phyloP scores from a whole-genome alignment of 2,888 invertebrate genomes.

The Eilema sororculum region DNA sequence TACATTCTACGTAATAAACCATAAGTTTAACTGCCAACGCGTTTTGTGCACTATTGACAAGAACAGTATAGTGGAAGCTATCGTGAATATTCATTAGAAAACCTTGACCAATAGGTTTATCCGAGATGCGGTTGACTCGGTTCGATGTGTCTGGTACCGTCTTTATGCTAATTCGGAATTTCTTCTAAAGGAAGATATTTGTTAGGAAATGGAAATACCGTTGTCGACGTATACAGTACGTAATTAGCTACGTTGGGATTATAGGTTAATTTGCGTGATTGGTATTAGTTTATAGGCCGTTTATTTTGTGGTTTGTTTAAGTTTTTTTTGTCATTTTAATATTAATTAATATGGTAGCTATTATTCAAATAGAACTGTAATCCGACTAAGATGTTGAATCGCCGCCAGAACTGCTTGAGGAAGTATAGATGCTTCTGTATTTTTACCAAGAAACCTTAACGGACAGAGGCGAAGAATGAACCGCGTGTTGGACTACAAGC shows the following conservation, averaged over 20 bases:
- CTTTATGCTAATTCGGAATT: conserved; percentile 68
- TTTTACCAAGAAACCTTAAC: too few relatives aligned
- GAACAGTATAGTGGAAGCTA: conserved; percentile 53
- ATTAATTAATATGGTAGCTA: too few relatives aligned
- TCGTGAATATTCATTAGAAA: conserved; percentile 70
- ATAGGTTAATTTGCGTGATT: conserved; percentile 42
- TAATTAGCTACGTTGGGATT: conserved; percentile 41
- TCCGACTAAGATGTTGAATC: too few relatives aligned
- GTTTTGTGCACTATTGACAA: conserved; percentile 55
- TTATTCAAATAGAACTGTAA: not conserved
- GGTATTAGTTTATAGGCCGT: conserved; percentile 31
- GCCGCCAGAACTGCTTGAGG: too few relatives aligned
- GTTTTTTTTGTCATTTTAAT: conserved; percentile 2
- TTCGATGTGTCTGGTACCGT: conserved; percentile 51
- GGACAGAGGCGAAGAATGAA: too few relatives aligned
- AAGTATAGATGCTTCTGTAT: too few relatives aligned
- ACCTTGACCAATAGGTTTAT: conserved; percentile 74
- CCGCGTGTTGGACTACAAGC: too few relatives aligned
- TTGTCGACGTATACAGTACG: conserved; percentile 42
- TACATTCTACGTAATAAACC: conserved; percentile 40
- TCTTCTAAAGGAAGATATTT: conserved; percentile 57
- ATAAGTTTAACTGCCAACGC: conserved; percentile 37
- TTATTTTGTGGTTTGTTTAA: conserved; percentile 39
- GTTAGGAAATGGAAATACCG: conserved; percentile 57
- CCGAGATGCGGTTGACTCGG: conserved; percentile 41